These are phyloP conservation scores for Paedocypris micromegethes DNA, from an alignment of 2,797 vertebrate genomes.

Conservation along the genomic window DNA sequence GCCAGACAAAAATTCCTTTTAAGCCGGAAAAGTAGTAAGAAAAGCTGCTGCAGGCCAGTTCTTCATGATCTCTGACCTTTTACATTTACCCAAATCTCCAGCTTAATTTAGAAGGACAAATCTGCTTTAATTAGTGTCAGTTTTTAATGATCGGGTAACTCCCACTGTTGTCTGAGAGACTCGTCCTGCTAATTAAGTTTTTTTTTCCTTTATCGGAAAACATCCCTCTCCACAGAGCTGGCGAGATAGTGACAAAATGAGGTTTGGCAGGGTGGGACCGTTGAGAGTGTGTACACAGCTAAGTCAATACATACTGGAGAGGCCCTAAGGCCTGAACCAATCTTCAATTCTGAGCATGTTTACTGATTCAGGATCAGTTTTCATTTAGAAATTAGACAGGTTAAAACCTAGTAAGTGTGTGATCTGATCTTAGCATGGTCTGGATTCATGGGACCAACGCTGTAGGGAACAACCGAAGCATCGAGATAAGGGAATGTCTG, in stretches of 20 bases:
- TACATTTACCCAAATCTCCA: slow-evolving; percentile 26
- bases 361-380: neutral
- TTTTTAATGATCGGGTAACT: slow-evolving; percentile 42
- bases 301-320: slow-evolving; percentile 20
- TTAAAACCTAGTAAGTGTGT: neutral
- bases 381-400: neutral
- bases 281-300: slow-evolving; percentile 25
- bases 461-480: no score
- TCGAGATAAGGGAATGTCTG: neutral
- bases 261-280: slow-evolving; percentile 18
- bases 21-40: slow-evolving; percentile 10
- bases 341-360: neutral
- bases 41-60: neutral
- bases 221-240: neutral
- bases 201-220: slow-evolving; percentile 10
- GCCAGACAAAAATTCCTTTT: slow-evolving; percentile 20
- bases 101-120: slow-evolving; percentile 45
- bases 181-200: slow-evolving; percentile 34
- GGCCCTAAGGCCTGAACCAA: slow-evolving; percentile 15
- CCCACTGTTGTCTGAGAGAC: slow-evolving; percentile 14
- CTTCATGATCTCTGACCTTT: slow-evolving; percentile 17
- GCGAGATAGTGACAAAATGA: slow-evolving; percentile 35
- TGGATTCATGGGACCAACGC: no score
- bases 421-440: no score
- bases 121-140: slow-evolving; percentile 38